These are phyloP conservation scores for Cryptotermes secundus DNA, from an alignment of 1,140 invertebrate species.

Conservation along the genomic window DNA sequence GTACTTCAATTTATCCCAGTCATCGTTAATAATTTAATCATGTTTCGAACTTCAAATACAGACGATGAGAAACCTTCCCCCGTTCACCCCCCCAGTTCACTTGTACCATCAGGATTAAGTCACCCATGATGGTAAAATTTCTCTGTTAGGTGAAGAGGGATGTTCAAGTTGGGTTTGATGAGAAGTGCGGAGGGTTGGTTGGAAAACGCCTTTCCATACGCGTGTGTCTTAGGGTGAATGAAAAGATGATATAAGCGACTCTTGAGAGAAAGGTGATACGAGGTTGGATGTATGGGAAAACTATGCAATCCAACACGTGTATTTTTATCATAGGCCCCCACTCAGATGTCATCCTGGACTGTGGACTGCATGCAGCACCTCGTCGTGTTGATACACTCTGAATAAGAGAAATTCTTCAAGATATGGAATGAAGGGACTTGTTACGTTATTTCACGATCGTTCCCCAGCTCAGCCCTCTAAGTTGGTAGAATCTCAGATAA, in stretches of 20 bases:
- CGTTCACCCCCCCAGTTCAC: neutral
- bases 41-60: neutral
- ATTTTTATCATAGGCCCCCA: neutral
- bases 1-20: neutral
- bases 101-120: slow-evolving; percentile 13
- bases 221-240: neutral
- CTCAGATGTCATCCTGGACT: neutral
- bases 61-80: neutral
- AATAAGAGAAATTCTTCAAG: neutral
- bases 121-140: slow-evolving; percentile 6
- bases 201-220: neutral
- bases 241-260: neutral
- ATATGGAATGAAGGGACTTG: neutral
- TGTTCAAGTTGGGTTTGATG: neutral
- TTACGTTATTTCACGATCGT: neutral
- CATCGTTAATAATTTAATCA: neutral
- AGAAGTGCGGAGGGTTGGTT: neutral
- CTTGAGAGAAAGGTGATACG: no score
- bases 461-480: neutral
- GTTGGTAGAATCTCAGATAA: neutral
- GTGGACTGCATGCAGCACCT: neutral
- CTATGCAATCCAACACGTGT: no score
- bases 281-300: no score
- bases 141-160: slow-evolving; percentile 9
- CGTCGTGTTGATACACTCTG: neutral